Conservation (phyloP, 35 echinoderm and acorn worm genomes). For the Lytechinus pictus region DNA sequence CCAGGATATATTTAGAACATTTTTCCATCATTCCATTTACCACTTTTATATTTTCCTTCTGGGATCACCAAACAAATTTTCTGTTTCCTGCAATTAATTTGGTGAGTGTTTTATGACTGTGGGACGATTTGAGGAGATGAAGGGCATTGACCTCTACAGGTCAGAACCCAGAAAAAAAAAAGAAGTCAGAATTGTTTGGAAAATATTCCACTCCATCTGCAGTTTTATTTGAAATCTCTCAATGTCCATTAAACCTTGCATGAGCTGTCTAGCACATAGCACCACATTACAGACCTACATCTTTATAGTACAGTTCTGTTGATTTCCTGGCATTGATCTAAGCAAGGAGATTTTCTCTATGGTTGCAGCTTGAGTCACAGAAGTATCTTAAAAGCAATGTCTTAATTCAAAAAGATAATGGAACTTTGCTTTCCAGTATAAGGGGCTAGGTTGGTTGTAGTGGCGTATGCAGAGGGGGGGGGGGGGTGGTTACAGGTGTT, state of each 20-base stretch:
- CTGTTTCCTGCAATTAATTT: slow-evolving; percentile 19
- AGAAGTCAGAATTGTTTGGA: not conserved
- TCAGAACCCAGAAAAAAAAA: not conserved
- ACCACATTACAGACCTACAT: not conserved
- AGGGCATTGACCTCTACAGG: not conserved
- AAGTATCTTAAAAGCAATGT: too few relatives aligned
- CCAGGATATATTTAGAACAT: not conserved
- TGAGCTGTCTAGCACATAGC: not conserved
- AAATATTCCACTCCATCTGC: not conserved
- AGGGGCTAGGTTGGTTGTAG: too few relatives aligned
- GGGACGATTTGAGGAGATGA: not conserved
- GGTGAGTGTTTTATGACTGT: slow-evolving; percentile 17
- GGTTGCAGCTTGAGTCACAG: too few relatives aligned
- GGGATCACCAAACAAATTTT: slow-evolving; percentile 3
- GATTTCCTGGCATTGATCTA: too few relatives aligned
- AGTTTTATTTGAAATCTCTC: not conserved
- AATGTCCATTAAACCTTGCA: not conserved
- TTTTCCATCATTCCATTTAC: not conserved
- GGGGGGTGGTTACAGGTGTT: too few relatives aligned
- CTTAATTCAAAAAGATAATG: too few relatives aligned
- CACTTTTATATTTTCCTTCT: not conserved
- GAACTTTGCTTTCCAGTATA: too few relatives aligned
- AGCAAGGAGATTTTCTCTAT: too few relatives aligned
- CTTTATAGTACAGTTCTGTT: too few relatives aligned
- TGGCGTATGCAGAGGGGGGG: too few relatives aligned